Conservation (phyloP, 2,888 invertebrate genomes). For the Phalera bucephala region DNA sequence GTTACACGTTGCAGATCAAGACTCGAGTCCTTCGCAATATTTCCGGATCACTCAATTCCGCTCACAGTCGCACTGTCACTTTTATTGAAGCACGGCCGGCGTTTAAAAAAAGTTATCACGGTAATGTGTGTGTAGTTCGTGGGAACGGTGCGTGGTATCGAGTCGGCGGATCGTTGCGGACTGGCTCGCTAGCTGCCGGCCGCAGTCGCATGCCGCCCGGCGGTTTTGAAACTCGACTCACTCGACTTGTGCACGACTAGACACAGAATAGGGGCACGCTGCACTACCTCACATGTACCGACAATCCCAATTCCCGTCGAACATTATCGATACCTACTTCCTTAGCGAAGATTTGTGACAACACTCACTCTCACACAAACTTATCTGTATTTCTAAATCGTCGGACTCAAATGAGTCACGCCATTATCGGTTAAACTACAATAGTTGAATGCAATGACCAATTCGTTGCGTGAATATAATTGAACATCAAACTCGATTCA, state of each 20-base stretch:
- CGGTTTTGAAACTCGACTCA: constrained; percentile 39
- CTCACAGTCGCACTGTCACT: constrained; percentile 77
- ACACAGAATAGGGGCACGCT: constrained; percentile 35
- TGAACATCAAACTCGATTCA: not conserved
- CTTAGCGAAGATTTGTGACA: too few species aligned
- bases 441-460: constrained; percentile 20
- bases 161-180: constrained; percentile 63
- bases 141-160: constrained; percentile 52
- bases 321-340: too few species aligned
- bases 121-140: constrained; percentile 46
- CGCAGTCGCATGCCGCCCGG: constrained; percentile 29
- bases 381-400: too few species aligned
- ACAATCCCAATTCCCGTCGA: not conserved
- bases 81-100: constrained; percentile 57
- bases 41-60: constrained; percentile 61
- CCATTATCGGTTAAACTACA: constrained; percentile 9
- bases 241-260: constrained; percentile 37
- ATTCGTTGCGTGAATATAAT: constrained; percentile 19
- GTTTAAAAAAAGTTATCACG: constrained; percentile 58
- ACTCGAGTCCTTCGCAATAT: constrained; percentile 50
- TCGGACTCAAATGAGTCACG: not conserved
- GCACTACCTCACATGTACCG: constrained; percentile 11
- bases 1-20: constrained; percentile 34
- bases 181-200: constrained; percentile 44
- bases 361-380: too few species aligned